Evolutionary conservation across 2,113 vertebrate species (phyloP).

Genomic region (Origma solitaria): DNA sequence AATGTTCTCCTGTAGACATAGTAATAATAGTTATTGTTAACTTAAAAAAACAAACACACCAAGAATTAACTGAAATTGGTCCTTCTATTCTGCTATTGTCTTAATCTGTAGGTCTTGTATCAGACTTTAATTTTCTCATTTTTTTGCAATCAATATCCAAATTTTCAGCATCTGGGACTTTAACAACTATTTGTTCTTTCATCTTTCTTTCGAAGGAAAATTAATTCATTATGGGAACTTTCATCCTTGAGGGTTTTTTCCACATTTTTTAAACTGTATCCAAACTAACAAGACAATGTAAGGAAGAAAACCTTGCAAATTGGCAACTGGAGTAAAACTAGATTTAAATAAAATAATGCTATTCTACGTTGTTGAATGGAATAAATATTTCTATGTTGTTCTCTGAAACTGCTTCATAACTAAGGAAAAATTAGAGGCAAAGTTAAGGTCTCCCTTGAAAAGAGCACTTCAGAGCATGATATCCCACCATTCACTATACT

Average conservation of each 20-base stretch:
- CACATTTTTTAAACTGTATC: not conserved
- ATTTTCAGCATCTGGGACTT: not conserved
- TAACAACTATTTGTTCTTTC: rapidly evolving
- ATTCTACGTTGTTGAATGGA: not conserved
- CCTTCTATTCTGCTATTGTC: not conserved
- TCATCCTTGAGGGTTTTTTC: not conserved
- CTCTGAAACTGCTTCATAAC: not conserved
- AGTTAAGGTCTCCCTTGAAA: not conserved
- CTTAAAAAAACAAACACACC: not conserved
- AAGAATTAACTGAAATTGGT: not conserved
- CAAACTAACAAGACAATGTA: not conserved
- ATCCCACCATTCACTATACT: not conserved
- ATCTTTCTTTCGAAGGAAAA: not conserved
- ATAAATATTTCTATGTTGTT: not conserved
- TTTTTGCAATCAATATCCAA: not conserved
- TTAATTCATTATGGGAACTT: not conserved
- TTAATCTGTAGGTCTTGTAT: not conserved
- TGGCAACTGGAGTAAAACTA: not conserved
- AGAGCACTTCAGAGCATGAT: not conserved
- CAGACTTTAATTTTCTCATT: not conserved
- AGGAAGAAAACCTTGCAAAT: not conserved
- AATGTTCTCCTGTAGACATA: not conserved
- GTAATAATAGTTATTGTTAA: not conserved
- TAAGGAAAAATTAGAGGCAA: not conserved
- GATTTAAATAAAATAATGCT: not conserved